These are phyloP conservation scores for Synergus umbraculus DNA, from an alignment of 2,888 invertebrate species.

Conservation along the genomic window DNA sequence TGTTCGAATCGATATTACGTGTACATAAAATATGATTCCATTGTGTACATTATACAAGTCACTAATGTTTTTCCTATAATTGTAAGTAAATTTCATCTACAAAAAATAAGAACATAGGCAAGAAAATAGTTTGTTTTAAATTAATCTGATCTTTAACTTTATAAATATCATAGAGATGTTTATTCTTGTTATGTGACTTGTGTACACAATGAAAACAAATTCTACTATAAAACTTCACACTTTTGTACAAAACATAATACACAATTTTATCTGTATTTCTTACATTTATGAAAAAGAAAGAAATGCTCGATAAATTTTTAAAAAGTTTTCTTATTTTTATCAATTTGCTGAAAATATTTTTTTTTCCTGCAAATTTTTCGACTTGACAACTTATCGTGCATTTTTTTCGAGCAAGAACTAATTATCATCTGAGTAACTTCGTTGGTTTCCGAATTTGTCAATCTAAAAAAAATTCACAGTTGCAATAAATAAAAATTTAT, in stretches of 20 bases:
- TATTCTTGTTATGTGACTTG: not conserved
- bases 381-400: not conserved
- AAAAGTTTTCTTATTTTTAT: too few species aligned
- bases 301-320: conserved; percentile 2
- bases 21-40: conserved; percentile 17
- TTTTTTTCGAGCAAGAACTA: not conserved
- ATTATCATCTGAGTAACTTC: not conserved
- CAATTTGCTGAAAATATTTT: not conserved
- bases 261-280: conserved; percentile 3
- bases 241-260: conserved; percentile 20
- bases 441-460: not conserved
- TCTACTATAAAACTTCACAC: not conserved
- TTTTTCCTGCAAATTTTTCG: too few species aligned
- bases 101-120: not conserved
- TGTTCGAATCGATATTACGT: conserved; percentile 14
- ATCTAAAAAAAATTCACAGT: not conserved
- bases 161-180: too few species aligned
- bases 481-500: too few species aligned
- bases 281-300: not conserved
- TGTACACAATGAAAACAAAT: conserved; percentile 11
- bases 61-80: too few species aligned
- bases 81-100: not conserved
- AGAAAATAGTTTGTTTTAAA: too few species aligned
- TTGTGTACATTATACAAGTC: not conserved
- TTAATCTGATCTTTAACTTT: too few species aligned